These are phyloP conservation scores for Scaeva pyrastri DNA, from an alignment of 2,888 invertebrate genomes.

Conservation along the genomic window DNA sequence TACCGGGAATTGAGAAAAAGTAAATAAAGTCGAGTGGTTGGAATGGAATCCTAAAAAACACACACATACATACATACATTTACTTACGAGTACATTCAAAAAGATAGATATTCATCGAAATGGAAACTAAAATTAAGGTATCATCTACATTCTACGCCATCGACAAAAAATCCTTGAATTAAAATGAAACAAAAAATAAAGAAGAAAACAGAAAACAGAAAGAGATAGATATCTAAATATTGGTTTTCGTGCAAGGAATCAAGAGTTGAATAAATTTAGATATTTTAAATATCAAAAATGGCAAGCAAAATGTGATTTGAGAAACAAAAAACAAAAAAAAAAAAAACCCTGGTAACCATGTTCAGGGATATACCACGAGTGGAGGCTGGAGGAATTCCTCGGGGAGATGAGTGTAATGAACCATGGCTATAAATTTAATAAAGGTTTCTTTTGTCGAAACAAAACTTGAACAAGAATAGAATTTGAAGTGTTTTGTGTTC, in stretches of 20 bases:
- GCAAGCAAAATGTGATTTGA: background rate
- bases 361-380: background rate
- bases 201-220: no score
- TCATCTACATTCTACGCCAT: slow-evolving; percentile 42
- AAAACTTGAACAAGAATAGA: no score
- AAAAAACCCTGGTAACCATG: no score
- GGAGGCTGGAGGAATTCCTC: no score
- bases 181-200: slow-evolving; percentile 3
- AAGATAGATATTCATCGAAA: slow-evolving; percentile 61
- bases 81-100: no score
- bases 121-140: slow-evolving; percentile 70
- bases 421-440: no score
- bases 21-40: slow-evolving; percentile 72
- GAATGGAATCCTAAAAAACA: slow-evolving; percentile 31
- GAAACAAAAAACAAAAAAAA: no score
- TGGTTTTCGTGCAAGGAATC: slow-evolving; percentile 40
- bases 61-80: background rate
- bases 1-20: slow-evolving; percentile 53
- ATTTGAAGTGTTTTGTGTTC: no score
- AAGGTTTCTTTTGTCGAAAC: no score
- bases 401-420: no score
- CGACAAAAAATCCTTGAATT: slow-evolving; percentile 33
- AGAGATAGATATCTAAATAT: slow-evolving; percentile 15
- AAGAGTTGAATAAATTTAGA: slow-evolving; percentile 20
- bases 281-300: slow-evolving; percentile 10